Evolutionary conservation across 2,888 invertebrate species (phyloP).

Genomic region (Ellobium chinense): DNA sequence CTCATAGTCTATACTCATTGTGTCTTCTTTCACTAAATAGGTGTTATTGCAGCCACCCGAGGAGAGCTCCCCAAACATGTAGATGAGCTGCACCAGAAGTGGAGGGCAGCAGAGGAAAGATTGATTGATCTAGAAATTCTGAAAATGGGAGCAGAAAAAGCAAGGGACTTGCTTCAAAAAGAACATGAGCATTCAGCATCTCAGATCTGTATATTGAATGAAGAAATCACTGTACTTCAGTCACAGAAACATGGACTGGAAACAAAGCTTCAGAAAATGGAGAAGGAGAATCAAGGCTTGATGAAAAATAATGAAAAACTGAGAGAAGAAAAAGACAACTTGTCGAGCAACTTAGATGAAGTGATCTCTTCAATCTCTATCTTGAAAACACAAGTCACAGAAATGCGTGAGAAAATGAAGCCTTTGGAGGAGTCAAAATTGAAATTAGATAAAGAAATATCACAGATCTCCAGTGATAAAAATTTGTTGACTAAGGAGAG

Average conservation of each 20-base stretch:
- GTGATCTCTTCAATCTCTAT: background rate
- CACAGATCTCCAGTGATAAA: background rate
- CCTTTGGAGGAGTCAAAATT: background rate
- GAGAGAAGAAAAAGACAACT: background rate
- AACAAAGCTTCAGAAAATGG: background rate
- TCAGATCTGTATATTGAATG: background rate
- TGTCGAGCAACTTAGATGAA: background rate
- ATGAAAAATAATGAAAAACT: background rate
- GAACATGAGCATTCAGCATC: background rate
- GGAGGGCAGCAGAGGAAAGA: conserved; percentile 34
- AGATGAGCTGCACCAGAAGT: conserved; percentile 20
- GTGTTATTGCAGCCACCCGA: background rate
- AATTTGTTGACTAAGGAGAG: background rate
- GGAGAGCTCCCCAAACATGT: conserved; percentile 39
- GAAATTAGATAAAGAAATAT: background rate
- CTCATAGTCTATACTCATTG: too few species aligned
- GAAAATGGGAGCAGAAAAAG: conserved; percentile 35
- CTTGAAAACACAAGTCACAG: conserved; percentile 6
- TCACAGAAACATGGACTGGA: background rate
- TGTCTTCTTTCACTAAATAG: too few species aligned
- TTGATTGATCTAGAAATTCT: conserved; percentile 39
- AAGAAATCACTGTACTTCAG: background rate
- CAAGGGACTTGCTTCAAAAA: conserved; percentile 22
- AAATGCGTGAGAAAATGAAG: background rate
- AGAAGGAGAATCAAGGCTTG: background rate